These are phyloP conservation scores for Catharus ustulatus DNA, from an alignment of 2,797 vertebrate genomes.

Conservation along the genomic window DNA sequence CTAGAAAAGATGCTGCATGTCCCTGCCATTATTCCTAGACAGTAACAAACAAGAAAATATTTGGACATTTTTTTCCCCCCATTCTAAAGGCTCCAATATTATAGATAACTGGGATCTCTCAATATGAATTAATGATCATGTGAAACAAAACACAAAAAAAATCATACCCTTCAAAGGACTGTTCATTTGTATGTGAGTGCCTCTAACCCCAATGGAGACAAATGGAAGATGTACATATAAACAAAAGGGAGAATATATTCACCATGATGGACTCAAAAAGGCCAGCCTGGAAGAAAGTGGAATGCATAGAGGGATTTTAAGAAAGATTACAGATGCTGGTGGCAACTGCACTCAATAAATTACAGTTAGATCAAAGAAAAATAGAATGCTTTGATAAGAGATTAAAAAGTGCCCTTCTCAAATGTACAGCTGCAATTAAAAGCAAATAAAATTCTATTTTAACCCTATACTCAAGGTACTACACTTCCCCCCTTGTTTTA, in stretches of 20 bases:
- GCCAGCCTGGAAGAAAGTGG: background rate
- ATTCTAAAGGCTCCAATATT: background rate
- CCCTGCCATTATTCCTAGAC: background rate
- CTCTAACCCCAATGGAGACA: background rate
- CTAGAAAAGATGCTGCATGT: background rate
- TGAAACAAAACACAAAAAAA: background rate
- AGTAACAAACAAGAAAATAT: background rate
- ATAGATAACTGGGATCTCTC: background rate
- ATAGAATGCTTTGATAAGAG: conserved; percentile 26
- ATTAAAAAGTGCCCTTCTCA: conserved; percentile 14
- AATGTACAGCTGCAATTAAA: background rate
- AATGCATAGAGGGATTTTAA: conserved; percentile 32
- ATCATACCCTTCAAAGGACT: background rate
- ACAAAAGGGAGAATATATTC: background rate
- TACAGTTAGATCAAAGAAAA: conserved; percentile 55
- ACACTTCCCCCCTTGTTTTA: background rate
- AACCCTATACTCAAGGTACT: background rate
- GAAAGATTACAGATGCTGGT: conserved; percentile 33
- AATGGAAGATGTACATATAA: background rate
- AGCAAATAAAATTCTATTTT: background rate
- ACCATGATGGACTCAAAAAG: background rate
- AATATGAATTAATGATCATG: background rate
- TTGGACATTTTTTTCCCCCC: accelerated
- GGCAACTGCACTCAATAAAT: conserved; percentile 32
- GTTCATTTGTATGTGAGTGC: background rate